These are phyloP conservation scores for Epizoanthus stellaris DNA, from an alignment of 92 coral and sea anemone genomes.

Conservation along the genomic window DNA sequence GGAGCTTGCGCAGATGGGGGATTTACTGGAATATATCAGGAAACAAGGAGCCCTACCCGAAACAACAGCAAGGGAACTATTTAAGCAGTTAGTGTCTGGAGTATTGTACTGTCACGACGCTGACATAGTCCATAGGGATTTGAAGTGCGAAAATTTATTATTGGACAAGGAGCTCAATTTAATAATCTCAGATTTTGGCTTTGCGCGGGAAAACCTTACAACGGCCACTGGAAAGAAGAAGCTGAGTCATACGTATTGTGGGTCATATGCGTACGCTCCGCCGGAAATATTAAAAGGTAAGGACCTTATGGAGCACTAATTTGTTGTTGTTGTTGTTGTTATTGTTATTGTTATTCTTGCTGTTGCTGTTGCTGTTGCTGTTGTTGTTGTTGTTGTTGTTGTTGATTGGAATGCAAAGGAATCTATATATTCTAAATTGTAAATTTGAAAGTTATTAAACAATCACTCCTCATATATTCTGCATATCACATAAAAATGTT, in stretches of 20 bases:
- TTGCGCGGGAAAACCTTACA: slow-evolving; percentile 87
- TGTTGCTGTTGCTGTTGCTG: too few species aligned
- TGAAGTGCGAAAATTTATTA: slow-evolving; percentile 93
- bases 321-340: too few species aligned
- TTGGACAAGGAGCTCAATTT: slow-evolving; percentile 86
- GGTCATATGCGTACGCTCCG: slow-evolving; percentile 98
- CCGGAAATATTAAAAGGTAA: slow-evolving; percentile 99
- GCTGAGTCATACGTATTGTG: slow-evolving; percentile 96
- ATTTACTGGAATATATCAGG: slow-evolving; percentile 86
- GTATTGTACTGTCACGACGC: slow-evolving; percentile 79
- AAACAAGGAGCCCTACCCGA: slow-evolving; percentile 86
- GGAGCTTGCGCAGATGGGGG: slow-evolving; percentile 91
- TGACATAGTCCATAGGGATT: slow-evolving; percentile 95
- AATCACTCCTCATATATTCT: too few species aligned
- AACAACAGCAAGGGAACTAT: slow-evolving; percentile 63
- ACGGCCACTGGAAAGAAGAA: slow-evolving; percentile 95
- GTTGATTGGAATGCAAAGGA: too few species aligned
- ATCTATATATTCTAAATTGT: too few species aligned
- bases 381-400: too few species aligned
- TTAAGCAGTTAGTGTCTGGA: slow-evolving; percentile 80
- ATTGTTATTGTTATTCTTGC: too few species aligned
- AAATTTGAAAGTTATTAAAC: too few species aligned
- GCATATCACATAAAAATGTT: too few species aligned
- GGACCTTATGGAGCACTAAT: background rate
- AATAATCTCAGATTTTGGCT: slow-evolving; percentile 97